Evolutionary conservation across 2,113 vertebrate species (phyloP), one percentile per base, ranked within the genome.

Genomic region (Ifrita kowaldi): DNA sequence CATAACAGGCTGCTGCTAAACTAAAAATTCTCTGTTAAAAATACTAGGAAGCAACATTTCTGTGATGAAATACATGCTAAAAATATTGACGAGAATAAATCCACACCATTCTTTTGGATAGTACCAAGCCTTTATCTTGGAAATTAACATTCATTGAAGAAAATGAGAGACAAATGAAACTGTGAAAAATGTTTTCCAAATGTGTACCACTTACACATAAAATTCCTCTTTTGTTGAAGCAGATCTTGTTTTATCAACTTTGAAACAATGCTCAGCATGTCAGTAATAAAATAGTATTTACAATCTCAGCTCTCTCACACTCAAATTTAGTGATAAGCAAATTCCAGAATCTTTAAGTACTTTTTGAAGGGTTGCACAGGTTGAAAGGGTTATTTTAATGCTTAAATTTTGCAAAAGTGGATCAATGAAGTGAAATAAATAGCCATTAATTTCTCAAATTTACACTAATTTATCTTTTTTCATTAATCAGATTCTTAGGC

Each of bases 21-120:
- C 47, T 84, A 90, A 91, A 96, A 97, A 71, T 65, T 78, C 37
- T 70, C 13, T 23, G 50, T 67, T 87, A 59, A 96, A 95, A 91
- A 93, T 6, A 50, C 70, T 71, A 52, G 52, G 35, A 88, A 93
- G 35, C 39, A 87, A 81, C 24, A 83, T 74, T 77, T 79, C 30
- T 70, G 30, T 88, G 49, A 55, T 60, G 39, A 91, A 84, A 93
- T 30, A 33, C 17, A 56, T 33, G n/a, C 56, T 88, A 91, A 86
- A 97, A 91, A 78, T 94, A 84, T 69, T 69, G 46, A 62, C 65
- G 93, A 79, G 47, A 63, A 71, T 71, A 84, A 92, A 83, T 67
- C 52, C 39, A 67, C 41, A 42, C 13, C 15, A 68, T 84, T 89
- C 24, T 56, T 84, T 60, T 57, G 30, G 67, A 87, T 27, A 87